Conservation (phyloP, 2,113 vertebrate species). For the Dissostichus mawsoni region DNA sequence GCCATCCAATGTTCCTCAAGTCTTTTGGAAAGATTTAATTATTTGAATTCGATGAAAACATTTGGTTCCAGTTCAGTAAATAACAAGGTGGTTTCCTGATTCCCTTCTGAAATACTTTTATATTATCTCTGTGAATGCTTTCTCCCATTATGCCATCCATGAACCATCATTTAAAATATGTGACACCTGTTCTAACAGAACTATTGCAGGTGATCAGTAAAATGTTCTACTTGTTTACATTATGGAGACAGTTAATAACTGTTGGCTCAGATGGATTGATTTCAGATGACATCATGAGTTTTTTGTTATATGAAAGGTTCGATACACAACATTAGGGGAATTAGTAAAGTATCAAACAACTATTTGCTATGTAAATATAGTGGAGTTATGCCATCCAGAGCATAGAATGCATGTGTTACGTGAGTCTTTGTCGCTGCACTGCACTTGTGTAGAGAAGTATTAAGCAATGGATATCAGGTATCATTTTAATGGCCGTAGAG, state of each 20-base stretch:
- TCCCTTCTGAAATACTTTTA: background rate
- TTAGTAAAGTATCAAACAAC: too few species aligned
- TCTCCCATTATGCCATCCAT: background rate
- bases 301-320: background rate
- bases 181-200: background rate
- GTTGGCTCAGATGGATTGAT: conserved; percentile 1
- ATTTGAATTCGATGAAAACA: conserved; percentile 6
- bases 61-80: background rate
- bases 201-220: background rate
- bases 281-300: conserved; percentile 9
- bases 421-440: too few species aligned
- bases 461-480: conserved; percentile 30
- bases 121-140: background rate
- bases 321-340: too few species aligned
- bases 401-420: too few species aligned
- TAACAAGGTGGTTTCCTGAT: background rate
- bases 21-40: background rate
- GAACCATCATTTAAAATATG: background rate
- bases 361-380: too few species aligned
- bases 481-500: conserved; percentile 22
- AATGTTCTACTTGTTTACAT: conserved; percentile 16
- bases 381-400: too few species aligned
- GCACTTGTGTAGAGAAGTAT: too few species aligned
- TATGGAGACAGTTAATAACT: background rate
- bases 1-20: conserved; percentile 1